Percentiles rank a stretch among this genome's conserved stretches.
phyloP scores from a whole-genome alignment of 2,113 vertebrate genomes.

The Galemys pyrenaicus region DNA sequence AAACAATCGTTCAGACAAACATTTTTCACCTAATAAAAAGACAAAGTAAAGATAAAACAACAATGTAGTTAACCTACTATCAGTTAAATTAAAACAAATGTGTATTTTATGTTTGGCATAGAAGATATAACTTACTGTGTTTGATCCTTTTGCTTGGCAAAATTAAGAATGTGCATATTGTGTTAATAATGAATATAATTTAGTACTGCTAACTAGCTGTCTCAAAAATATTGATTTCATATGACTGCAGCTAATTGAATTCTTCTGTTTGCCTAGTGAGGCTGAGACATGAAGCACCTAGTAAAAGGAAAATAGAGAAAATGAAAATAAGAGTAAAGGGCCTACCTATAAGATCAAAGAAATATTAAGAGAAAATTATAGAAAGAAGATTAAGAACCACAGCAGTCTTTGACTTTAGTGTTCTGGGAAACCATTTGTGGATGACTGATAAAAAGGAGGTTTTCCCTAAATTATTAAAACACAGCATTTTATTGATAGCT shows the following conservation, averaged over 20 bases:
- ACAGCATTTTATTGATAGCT: background rate
- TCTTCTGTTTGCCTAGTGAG: background rate
- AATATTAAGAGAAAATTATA: constrained; percentile 6
- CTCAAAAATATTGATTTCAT: constrained; percentile 19
- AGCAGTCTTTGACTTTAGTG: background rate
- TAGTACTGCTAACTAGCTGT: background rate
- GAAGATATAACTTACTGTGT: background rate
- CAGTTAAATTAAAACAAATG: constrained; percentile 17
- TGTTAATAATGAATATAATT: constrained; percentile 24
- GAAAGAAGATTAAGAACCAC: background rate
- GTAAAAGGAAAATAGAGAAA: background rate
- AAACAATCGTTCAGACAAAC: background rate
- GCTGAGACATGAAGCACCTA: background rate
- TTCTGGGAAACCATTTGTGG: background rate
- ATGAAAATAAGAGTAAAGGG: background rate
- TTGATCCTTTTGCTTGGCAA: background rate
- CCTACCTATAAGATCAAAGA: background rate
- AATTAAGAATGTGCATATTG: constrained; percentile 8
- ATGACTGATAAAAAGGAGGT: background rate
- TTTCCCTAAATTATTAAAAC: constrained; percentile 3
- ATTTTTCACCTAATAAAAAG: constrained; percentile 7
- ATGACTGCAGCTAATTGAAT: background rate
- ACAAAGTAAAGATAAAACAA: constrained; percentile 7
- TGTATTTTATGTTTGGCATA: background rate
- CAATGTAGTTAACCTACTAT: background rate